Evolutionary conservation across 2,113 vertebrate species (phyloP).

Genomic region (cat (Felis catus)): DNA sequence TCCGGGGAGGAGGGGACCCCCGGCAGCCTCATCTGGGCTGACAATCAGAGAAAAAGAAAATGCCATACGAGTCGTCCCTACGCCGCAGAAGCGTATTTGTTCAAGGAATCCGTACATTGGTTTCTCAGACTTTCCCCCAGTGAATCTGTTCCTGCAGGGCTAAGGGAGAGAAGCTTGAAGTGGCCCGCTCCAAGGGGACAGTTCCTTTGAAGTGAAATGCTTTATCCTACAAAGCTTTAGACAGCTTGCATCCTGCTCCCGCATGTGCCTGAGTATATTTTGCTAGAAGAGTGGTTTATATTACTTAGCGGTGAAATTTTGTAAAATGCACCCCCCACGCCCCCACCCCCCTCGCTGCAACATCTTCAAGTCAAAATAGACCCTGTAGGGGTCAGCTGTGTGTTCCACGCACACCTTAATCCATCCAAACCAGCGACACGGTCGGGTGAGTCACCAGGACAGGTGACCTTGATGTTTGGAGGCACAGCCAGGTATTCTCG

Average conservation of each 20-base stretch:
- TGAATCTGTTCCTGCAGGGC: not conserved
- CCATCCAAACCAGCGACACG: not conserved
- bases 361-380: not conserved
- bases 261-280: not conserved
- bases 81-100: not conserved
- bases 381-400: not conserved
- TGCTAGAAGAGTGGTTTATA: not conserved
- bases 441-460: not conserved
- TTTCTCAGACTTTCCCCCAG: not conserved
- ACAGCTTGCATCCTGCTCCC: not conserved
- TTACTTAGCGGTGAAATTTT: not conserved
- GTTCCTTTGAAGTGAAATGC: slow-evolving; percentile 29
- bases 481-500: not conserved
- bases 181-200: not conserved
- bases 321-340: not conserved
- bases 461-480: not conserved
- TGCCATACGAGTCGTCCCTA: not conserved
- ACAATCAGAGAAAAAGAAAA: not conserved
- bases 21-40: not conserved
- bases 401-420: not conserved
- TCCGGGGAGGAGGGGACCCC: not conserved
- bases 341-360: too few relatives aligned
- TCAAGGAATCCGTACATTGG: not conserved
- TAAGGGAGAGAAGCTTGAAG: not conserved
- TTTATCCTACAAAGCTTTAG: not conserved